Percentiles rank a stretch among this genome's conserved stretches.
Evolutionary conservation across 2,888 invertebrate genomes (phyloP).

Genomic region (Sinotaia quadrata): DNA sequence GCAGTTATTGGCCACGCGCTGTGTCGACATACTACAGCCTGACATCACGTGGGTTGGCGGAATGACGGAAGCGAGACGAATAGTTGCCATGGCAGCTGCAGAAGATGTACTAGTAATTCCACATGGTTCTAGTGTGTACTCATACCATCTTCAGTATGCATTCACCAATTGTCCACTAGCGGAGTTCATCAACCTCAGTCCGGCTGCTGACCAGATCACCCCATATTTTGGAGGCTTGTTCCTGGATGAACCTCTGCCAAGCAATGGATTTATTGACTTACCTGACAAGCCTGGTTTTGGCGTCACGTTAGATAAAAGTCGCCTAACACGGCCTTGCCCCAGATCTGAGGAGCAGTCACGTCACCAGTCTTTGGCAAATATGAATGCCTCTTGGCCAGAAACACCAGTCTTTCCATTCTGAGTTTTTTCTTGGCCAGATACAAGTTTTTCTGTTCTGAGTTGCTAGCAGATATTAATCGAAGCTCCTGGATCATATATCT

Average conservation of each 20-base stretch:
- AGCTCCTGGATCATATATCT: too few relatives aligned
- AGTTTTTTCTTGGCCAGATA: too few relatives aligned
- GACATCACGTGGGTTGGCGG: slow-evolving; percentile 71
- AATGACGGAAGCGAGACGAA: slow-evolving; percentile 65
- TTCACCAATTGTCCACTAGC: slow-evolving; percentile 67
- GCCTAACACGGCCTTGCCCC: slow-evolving; percentile 58
- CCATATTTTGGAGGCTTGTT: slow-evolving; percentile 69
- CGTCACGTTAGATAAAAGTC: slow-evolving; percentile 58
- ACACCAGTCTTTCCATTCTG: slow-evolving; percentile 58
- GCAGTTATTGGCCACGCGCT: slow-evolving; percentile 59
- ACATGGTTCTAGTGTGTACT: slow-evolving; percentile 69
- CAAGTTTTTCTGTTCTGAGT: too few relatives aligned
- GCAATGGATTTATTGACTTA: slow-evolving; percentile 64
- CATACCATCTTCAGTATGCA: slow-evolving; percentile 69
- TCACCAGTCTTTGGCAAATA: slow-evolving; percentile 54
- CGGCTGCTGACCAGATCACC: slow-evolving; percentile 59
- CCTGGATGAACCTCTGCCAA: slow-evolving; percentile 66
- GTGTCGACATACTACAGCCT: slow-evolving; percentile 68
- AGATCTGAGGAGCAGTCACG: slow-evolving; percentile 53
- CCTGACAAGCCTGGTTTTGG: slow-evolving; percentile 68
- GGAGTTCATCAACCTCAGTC: slow-evolving; percentile 67
- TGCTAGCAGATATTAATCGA: too few relatives aligned
- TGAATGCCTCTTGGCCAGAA: slow-evolving; percentile 42
- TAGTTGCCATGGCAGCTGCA: slow-evolving; percentile 68
- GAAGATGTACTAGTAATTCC: slow-evolving; percentile 65